These are phyloP conservation scores for Drosophila biarmipes DNA, from an alignment of 1,140 invertebrate genomes.

Conservation along the genomic window DNA sequence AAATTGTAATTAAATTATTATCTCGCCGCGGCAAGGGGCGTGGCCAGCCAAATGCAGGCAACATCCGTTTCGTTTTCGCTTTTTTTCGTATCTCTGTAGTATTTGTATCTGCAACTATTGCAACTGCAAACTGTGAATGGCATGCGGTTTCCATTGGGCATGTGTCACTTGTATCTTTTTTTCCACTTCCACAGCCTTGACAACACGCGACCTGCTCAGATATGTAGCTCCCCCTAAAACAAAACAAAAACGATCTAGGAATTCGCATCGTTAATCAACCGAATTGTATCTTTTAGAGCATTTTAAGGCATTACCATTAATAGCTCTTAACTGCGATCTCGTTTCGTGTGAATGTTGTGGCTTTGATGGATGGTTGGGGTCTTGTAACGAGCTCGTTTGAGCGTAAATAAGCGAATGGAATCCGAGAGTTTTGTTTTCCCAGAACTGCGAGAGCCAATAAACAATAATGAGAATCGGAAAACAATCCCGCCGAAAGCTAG, in stretches of 20 bases:
- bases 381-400: constrained; percentile 20
- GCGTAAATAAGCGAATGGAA: constrained; percentile 43
- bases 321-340: constrained; percentile 37
- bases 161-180: constrained; percentile 29
- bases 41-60: constrained; percentile 47
- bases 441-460: constrained; percentile 30
- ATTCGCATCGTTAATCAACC: constrained; percentile 36
- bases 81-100: constrained; percentile 21
- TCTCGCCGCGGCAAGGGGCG: constrained; percentile 46
- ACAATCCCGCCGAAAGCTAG: constrained; percentile 1
- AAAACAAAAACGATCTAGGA: constrained; percentile 8
- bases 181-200: constrained; percentile 28
- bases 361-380: constrained; percentile 31
- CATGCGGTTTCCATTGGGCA: constrained; percentile 31
- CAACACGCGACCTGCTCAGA: constrained; percentile 36
- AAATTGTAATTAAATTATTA: constrained; percentile 77
- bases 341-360: constrained; percentile 46
- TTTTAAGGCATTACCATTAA: constrained; percentile 36
- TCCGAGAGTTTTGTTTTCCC: constrained; percentile 37
- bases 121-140: constrained; percentile 12
- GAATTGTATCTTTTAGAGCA: constrained; percentile 33
- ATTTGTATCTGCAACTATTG: constrained; percentile 20
- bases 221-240: constrained; percentile 19
- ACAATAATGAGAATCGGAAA: constrained; percentile 42
- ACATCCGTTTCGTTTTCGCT: constrained; percentile 67